A percentile compares a stretch with the other conserved stretches of the same genome.
Evolutionary conservation across 2,888 invertebrate species (phyloP).

Genomic region (Papilio protenor): DNA sequence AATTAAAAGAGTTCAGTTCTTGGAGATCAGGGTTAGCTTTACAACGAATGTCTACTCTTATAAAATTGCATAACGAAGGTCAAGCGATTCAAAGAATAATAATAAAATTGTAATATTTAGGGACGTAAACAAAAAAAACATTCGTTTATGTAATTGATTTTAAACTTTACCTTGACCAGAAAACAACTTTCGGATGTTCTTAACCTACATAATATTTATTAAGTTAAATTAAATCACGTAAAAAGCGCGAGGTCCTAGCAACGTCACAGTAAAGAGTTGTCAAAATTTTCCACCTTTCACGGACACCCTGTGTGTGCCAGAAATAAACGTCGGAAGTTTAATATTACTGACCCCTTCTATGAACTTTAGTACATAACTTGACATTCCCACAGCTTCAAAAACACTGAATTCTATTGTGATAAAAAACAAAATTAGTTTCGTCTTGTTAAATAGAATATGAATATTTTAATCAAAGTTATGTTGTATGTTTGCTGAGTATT

Average conservation of each 20-base stretch:
- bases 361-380: too few relatives aligned
- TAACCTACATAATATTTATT: constrained; percentile 4
- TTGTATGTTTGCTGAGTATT: not conserved
- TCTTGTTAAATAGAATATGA: too few relatives aligned
- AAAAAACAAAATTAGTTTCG: too few relatives aligned
- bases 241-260: not conserved
- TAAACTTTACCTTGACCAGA: not conserved
- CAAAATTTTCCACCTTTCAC: too few relatives aligned
- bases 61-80: not conserved
- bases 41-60: not conserved
- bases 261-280: not conserved
- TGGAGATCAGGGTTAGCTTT: constrained; percentile 9
- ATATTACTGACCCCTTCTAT: too few relatives aligned
- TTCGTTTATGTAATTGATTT: not conserved
- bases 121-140: not conserved
- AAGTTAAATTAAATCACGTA: not conserved
- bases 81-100: not conserved
- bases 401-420: too few relatives aligned
- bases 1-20: constrained; percentile 13
- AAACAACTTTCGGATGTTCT: constrained; percentile 14
- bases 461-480: not conserved
- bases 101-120: not conserved
- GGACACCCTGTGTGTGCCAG: too few relatives aligned
- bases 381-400: too few relatives aligned
- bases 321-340: too few relatives aligned